phyloP scores from a whole-genome alignment of 1,140 invertebrate species.

The Penaeus vannamei region DNA sequence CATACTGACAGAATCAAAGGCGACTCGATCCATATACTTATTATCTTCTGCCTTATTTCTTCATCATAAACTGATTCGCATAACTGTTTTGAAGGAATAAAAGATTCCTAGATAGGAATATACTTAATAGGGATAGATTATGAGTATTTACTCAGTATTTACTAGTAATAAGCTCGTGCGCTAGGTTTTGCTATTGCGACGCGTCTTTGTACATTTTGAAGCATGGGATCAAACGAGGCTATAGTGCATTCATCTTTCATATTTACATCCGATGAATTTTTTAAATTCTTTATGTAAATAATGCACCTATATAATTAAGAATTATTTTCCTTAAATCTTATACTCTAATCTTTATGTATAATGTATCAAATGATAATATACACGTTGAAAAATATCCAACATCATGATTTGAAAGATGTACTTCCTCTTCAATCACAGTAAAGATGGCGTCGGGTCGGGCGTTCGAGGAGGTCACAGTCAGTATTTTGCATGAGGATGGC shows the following conservation, averaged over 20 bases:
- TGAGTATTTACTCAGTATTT: too few species aligned
- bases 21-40: too few species aligned
- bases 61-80: too few species aligned
- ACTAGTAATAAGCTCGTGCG: slow-evolving; percentile 19
- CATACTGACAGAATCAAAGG: too few species aligned
- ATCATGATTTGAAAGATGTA: not conserved
- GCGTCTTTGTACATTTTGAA: slow-evolving; percentile 57
- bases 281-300: not conserved
- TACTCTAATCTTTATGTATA: not conserved
- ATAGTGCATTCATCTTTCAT: not conserved
- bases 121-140: too few species aligned
- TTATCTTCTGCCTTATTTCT: too few species aligned
- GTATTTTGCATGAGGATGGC: slow-evolving; percentile 79
- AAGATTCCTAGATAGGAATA: too few species aligned
- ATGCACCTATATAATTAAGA: not conserved
- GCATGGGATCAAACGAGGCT: slow-evolving; percentile 32
- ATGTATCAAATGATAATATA: not conserved
- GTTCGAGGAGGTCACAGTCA: slow-evolving; percentile 81
- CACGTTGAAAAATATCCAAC: too few species aligned
- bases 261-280: not conserved
- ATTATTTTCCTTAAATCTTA: not conserved
- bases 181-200: slow-evolving; percentile 18
- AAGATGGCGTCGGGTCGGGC: slow-evolving; percentile 79
- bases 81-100: too few species aligned
- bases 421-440: slow-evolving; percentile 23